Evolutionary conservation across 2,113 vertebrate species (phyloP).

Genomic region (Ctenodactylus gundi): DNA sequence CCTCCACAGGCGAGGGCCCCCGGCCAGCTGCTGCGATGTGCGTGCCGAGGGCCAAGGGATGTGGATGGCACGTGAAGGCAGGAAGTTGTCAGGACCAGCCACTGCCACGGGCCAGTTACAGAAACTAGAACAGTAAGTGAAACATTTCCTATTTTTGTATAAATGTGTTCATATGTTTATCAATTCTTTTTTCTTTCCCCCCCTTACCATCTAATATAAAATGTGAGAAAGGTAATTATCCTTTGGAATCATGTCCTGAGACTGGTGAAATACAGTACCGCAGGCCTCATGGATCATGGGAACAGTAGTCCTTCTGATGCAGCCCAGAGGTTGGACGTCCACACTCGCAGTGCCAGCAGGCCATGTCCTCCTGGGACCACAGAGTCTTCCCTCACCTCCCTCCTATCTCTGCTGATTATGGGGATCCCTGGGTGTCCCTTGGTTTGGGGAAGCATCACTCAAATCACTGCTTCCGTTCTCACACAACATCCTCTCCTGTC

Average conservation of each 20-base stretch:
- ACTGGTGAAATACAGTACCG: not conserved
- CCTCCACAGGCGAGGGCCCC: not conserved
- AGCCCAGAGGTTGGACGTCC: not conserved
- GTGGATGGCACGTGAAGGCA: not conserved
- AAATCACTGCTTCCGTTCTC: no score
- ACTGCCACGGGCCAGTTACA: not conserved
- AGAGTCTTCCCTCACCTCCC: not conserved
- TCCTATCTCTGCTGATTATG: not conserved
- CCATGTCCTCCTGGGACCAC: not conserved
- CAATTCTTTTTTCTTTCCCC: not conserved
- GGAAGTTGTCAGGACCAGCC: not conserved
- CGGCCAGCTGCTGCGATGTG: not conserved
- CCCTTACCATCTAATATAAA: not conserved
- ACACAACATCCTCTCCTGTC: not conserved
- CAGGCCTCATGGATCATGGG: not conserved
- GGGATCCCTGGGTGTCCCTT: not conserved
- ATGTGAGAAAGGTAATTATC: not conserved
- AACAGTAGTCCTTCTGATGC: not conserved
- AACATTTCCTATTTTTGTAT: not conserved
- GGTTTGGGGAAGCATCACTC: not conserved
- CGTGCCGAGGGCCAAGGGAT: not conserved
- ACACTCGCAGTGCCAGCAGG: not conserved
- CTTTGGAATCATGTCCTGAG: not conserved
- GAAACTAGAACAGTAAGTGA: not conserved
- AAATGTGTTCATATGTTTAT: not conserved